Base-by-base conservation (phyloP, 1,140 invertebrate genomes). In the Drosophila kanapiae region DNA sequence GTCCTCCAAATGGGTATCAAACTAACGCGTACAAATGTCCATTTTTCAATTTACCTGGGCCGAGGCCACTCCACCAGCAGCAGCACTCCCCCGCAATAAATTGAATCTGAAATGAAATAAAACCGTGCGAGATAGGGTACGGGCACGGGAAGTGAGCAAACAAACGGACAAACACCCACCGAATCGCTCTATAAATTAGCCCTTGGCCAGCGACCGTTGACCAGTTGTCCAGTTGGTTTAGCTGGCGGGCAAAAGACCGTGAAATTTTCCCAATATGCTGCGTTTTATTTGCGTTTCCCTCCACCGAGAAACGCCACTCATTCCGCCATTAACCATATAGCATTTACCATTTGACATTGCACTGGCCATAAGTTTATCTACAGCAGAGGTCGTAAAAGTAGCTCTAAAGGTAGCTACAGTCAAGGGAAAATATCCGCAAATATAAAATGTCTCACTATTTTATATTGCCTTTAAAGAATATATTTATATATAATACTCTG, bases 191-290 rank as follows among this genome's bases (percentile, higher is more conserved):
- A 91, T 90, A 90, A 90, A 90, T 90, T 91, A 91, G 78, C 68
- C 78, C 69, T 54, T 75, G 78, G 79, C 72, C 84, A 78, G 48
- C 80, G 82, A 65, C 78, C 82, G 70, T 45, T 87, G 83, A 82
- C 82, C 80, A 80, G 75, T 51, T 80, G 76, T 61, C 54, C 61
- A 61, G 70, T 54, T 58, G 49, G 57, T 58, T 57, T 72, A 38
- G 75, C 76, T 82, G 68, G 75, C 81, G 80, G 67, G 49, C 86
- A 90, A 85, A 90, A 79, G 75, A 90, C 67, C 85, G 85, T 90
- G 85, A 90, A 90, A 90, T 91, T 90, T 90, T 90, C 65, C 82
- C 85, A 90, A 90, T 90, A 90, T 81, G 85, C 85, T 84, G 61
- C 59, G 45, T 80, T 80, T 61, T 79, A 72, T 78, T 86, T 75